phyloP scores from a whole-genome alignment of 2,797 vertebrate species.

The Macroramphosus scolopax region DNA sequence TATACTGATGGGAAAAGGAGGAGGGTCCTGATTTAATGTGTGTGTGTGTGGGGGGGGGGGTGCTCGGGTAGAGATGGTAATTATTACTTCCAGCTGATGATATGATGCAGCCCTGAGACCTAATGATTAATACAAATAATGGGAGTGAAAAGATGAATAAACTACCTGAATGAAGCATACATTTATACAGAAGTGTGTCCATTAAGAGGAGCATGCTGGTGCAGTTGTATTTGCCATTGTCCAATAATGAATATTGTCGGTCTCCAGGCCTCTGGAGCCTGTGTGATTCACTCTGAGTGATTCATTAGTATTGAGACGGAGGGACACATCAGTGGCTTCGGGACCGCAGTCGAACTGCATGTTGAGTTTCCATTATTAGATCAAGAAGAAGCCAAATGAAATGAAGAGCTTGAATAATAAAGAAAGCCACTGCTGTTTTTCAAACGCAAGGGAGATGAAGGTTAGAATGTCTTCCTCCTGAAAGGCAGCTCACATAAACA shows the following conservation, averaged over 20 bases:
- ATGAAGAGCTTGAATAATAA: not conserved
- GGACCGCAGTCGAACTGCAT: constrained; percentile 34
- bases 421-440: not conserved
- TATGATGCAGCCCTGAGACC: not conserved
- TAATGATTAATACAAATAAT: too few relatives aligned
- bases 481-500: too few relatives aligned
- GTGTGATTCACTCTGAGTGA: constrained; percentile 28
- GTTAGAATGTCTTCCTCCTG: too few relatives aligned
- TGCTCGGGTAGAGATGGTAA: constrained; percentile 18
- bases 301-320: constrained; percentile 40
- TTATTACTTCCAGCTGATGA: not conserved
- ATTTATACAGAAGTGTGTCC: too few relatives aligned
- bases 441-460: too few relatives aligned
- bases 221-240: constrained; percentile 20
- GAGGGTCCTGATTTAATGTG: constrained; percentile 53
- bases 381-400: constrained; percentile 23
- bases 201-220: too few relatives aligned
- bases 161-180: too few relatives aligned
- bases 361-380: constrained; percentile 27
- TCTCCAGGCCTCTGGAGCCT: constrained; percentile 23
- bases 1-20: constrained; percentile 65
- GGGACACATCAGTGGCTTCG: constrained; percentile 19
- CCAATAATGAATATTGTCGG: constrained; percentile 44
- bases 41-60: constrained; percentile 22
- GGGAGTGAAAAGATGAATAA: too few relatives aligned